Evolutionary conservation across 2,113 vertebrate species (phyloP), one percentile per base, ranked within the genome.

Genomic region (Ascaphus truei): DNA sequence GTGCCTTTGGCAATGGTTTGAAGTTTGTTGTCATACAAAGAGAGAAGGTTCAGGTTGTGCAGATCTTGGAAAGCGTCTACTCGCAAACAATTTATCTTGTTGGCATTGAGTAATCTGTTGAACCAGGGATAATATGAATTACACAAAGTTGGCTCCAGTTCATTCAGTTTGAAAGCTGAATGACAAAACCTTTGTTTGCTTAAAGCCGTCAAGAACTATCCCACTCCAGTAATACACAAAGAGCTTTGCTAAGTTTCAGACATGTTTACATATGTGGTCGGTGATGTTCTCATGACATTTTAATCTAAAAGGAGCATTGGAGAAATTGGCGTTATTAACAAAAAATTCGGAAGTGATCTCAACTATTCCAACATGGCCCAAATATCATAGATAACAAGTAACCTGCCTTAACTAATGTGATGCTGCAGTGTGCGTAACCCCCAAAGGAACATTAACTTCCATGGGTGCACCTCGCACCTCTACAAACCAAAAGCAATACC

Each of bases 41-140:
- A 99, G 47, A 99, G 94, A 71, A 99, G 93, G 81, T 98, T 98
- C 86, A 99, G 83, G 85, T 98, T 99, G 85, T 99, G 97, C 15
- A 99, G 92, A 77, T 99, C 96, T 82, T 99, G 96, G 87, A 99
- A 99, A n/a, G 96, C 94, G 65, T 98, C 97, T 69, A 99, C 96
- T 20, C 97, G 89, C 52, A 99, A 87, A 79, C 97, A 99, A 29
- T 95, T 98, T 80, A 99, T 98, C 91, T 99, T 99, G 88, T 99
- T 99, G 78, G 97, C 97, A 82, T 99, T 99, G 81, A 99, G 80
- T 76, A 99, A 90, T 83, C 97, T 99, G 90, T 81, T 81, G 75
- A 83, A 81, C 64, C 59, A 78, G 76, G 12, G 45, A 61, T 71
- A 61, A 71, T 25, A 51, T 52, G 34, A 71, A 43, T 71, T 61